Conservation (phyloP, 2,888 invertebrate genomes). For the Ichneumon xanthorius region DNA sequence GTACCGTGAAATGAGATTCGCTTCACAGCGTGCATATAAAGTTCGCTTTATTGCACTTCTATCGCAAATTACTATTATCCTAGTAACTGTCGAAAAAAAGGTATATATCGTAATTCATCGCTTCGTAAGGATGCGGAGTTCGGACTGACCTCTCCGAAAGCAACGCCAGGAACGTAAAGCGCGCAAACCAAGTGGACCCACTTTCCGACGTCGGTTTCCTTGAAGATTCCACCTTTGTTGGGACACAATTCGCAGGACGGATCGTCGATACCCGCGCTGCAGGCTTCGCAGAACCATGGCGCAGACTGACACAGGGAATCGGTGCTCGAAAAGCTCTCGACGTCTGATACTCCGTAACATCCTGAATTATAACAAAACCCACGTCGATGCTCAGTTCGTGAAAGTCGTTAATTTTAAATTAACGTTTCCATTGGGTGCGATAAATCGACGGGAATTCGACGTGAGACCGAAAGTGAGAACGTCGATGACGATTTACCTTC, state of each 20-base stretch:
- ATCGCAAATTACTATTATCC: too few species aligned
- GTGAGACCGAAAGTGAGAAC: neutral
- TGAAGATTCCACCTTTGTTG: constrained; percentile 95
- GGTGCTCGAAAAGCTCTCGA: constrained; percentile 95
- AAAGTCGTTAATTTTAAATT: neutral
- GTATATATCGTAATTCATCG: neutral
- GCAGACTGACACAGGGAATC: constrained; percentile 98
- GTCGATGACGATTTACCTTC: constrained; percentile 88
- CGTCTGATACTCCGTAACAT: constrained; percentile 97
- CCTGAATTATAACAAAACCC: constrained; percentile 84
- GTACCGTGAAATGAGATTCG: too few species aligned
- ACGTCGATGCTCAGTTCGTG: neutral
- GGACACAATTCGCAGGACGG: constrained; percentile 98
- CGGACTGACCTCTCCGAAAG: constrained; percentile 94
- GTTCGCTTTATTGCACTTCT: too few species aligned
- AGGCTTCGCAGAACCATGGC: constrained; percentile 99
- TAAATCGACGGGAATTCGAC: neutral
- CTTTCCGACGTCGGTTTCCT: constrained; percentile 98
- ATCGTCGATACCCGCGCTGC: constrained; percentile 94
- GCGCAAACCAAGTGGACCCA: constrained; percentile 99
- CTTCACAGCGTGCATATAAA: too few species aligned
- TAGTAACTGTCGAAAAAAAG: too few species aligned
- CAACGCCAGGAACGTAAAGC: constrained; percentile 98
- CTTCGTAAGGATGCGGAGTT: neutral
- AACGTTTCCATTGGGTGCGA: neutral